Percentiles rank a stretch among this genome's conserved stretches.
Conservation (phyloP, 2,113 vertebrate species). For the Pongo abelii region DNA sequence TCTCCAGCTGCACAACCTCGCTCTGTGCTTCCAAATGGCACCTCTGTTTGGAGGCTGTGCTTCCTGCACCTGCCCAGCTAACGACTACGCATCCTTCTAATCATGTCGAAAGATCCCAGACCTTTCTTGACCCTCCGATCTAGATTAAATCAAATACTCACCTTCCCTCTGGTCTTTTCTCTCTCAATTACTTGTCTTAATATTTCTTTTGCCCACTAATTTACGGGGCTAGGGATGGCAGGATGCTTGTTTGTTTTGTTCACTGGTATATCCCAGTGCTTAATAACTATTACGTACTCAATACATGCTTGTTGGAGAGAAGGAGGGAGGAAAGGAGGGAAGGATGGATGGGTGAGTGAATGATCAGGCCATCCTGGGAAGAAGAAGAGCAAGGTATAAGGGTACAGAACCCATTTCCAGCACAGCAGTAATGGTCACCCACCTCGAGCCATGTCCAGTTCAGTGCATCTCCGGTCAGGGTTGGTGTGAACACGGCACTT, state of each 20-base stretch:
- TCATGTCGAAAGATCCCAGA: not conserved
- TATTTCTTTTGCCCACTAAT: not conserved
- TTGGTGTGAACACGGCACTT: slow-evolving; percentile 98
- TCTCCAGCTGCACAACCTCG: not conserved
- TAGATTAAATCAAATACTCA: not conserved
- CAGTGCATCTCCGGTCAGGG: slow-evolving; percentile 95
- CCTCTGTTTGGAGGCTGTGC: not conserved
- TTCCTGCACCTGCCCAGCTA: not conserved
- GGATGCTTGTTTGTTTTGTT: not conserved
- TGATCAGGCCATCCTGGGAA: not conserved
- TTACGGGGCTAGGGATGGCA: not conserved
- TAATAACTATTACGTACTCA: not conserved
- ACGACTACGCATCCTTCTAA: not conserved
- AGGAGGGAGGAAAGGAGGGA: not conserved
- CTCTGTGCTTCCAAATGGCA: not conserved
- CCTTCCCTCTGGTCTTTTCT: not conserved
- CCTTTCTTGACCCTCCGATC: not conserved
- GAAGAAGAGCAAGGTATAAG: not conserved
- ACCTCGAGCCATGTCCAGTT: slow-evolving; percentile 98
- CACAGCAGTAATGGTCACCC: not conserved
- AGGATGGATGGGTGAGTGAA: accelerated
- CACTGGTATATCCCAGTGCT: not conserved
- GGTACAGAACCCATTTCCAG: not conserved
- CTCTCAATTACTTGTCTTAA: not conserved
- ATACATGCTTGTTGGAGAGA: not conserved